These are phyloP conservation scores for Trematomus bernacchii DNA, from an alignment of 2,797 vertebrate species.

Conservation along the genomic window DNA sequence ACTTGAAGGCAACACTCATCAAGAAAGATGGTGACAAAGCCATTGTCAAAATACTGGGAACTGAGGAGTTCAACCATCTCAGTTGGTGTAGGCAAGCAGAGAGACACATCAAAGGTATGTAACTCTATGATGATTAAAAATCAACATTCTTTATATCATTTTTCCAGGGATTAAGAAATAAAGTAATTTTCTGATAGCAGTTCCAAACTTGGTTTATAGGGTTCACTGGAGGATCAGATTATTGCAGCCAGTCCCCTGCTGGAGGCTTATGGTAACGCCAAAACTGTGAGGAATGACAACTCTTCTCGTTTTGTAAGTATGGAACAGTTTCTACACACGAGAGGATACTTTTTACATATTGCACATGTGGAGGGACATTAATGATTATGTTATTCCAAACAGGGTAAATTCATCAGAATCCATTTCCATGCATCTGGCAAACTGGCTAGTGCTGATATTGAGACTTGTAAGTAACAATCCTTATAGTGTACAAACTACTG, in stretches of 20 bases:
- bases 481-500: neutral
- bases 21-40: no score
- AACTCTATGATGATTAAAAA: neutral
- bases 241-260: conserved; percentile 89
- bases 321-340: neutral
- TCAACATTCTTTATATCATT: neutral
- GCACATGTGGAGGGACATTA: neutral
- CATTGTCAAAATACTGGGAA: no score
- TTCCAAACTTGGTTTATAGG: conserved; percentile 69
- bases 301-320: conserved; percentile 91
- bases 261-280: conserved; percentile 92
- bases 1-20: no score
- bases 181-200: neutral
- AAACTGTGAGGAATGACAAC: conserved; percentile 94
- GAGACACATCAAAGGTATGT: conserved; percentile 41
- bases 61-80: conserved; percentile 77
- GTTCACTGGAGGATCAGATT: conserved; percentile 88
- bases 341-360: neutral
- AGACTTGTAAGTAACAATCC: conserved; percentile 86
- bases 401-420: conserved; percentile 89
- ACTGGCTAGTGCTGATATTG: conserved; percentile 93
- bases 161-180: neutral
- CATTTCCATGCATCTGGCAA: conserved; percentile 84
- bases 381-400: conserved; percentile 22
- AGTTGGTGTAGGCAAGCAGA: conserved; percentile 70